phyloP scores from a whole-genome alignment of 2,888 invertebrate species.

The Lepidochrysops patricia region DNA sequence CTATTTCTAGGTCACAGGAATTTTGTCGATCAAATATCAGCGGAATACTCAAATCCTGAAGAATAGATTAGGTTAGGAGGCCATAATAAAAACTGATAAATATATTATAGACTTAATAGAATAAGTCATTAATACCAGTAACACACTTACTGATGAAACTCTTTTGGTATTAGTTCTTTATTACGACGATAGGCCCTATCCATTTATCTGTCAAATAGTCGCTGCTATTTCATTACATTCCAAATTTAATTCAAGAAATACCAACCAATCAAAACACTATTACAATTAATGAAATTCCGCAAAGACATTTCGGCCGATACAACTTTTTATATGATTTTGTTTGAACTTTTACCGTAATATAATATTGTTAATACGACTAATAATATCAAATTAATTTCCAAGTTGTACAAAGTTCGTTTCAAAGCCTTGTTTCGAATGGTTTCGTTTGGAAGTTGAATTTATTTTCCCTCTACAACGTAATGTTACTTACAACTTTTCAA shows the following conservation, averaged over 20 bases:
- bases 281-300: background rate
- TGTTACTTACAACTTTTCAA: slow-evolving; percentile 16
- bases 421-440: slow-evolving; percentile 16
- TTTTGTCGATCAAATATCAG: background rate
- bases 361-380: slow-evolving; percentile 14
- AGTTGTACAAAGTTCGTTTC: slow-evolving; percentile 15
- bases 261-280: background rate
- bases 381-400: slow-evolving; percentile 16
- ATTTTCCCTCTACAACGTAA: slow-evolving; percentile 15
- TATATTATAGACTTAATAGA: too few species aligned
- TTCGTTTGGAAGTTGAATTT: slow-evolving; percentile 17
- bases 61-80: too few species aligned
- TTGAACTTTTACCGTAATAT: slow-evolving; percentile 1
- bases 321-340: slow-evolving; percentile 13
- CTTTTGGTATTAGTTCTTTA: too few species aligned
- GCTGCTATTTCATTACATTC: too few species aligned
- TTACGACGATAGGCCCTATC: too few species aligned
- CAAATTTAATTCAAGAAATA: background rate
- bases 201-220: too few species aligned
- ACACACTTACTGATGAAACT: too few species aligned
- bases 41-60: background rate
- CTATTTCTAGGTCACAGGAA: background rate
- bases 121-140: too few species aligned
- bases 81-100: too few species aligned
- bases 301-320: background rate